A percentile compares a stretch with the other conserved stretches of the same genome.
Evolutionary conservation across 2,113 vertebrate genomes (phyloP).

Genomic region (Grallaria varia): DNA sequence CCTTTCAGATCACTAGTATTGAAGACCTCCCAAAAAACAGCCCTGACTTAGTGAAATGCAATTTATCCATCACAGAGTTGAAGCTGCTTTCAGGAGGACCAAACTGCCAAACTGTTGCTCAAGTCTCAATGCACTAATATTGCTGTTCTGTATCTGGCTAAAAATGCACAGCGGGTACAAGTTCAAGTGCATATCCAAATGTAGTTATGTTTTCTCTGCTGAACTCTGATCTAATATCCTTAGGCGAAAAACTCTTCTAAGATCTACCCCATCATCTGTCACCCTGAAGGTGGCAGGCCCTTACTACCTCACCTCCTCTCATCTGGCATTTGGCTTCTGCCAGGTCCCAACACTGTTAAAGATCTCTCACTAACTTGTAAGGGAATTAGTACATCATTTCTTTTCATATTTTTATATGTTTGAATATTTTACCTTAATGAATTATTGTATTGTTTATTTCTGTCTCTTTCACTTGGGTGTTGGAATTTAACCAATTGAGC

Average conservation of each 20-base stretch:
- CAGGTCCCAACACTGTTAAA: background rate
- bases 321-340: background rate
- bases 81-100: background rate
- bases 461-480: background rate
- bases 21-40: background rate
- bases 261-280: background rate
- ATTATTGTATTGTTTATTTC: background rate
- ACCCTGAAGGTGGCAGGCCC: background rate
- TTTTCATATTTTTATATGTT: background rate
- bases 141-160: background rate
- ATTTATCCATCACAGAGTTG: background rate
- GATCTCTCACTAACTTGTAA: background rate
- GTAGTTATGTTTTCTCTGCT: background rate
- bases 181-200: background rate
- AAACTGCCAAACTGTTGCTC: background rate
- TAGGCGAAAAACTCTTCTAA: background rate
- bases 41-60: background rate
- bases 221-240: background rate
- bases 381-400: background rate
- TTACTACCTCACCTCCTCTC: background rate
- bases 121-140: background rate
- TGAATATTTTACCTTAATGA: background rate
- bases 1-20: background rate
- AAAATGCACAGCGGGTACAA: background rate
- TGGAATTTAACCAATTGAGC: background rate